Percentiles rank a stretch among this genome's conserved stretches.
phyloP scores from a whole-genome alignment of 2,797 vertebrate species.

The Enteromius fasciolatus region DNA sequence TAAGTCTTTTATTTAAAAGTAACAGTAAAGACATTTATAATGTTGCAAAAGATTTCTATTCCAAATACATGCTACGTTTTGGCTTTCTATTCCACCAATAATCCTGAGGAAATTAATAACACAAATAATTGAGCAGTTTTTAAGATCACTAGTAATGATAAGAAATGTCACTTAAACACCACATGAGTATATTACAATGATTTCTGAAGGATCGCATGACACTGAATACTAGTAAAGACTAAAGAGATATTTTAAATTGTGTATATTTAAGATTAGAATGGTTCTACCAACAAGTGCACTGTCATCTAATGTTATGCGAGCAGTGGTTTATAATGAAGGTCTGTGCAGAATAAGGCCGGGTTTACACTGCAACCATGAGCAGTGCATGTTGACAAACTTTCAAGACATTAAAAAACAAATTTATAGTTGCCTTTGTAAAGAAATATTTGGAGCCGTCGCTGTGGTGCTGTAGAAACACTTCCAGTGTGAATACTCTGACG shows the following conservation, averaged over 20 bases:
- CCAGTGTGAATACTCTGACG: not conserved
- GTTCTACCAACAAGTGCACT: not conserved
- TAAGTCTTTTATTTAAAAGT: not conserved
- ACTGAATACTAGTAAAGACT: not conserved
- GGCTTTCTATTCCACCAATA: not conserved
- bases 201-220: not conserved
- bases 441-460: not conserved
- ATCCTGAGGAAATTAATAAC: not conserved
- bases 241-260: not conserved
- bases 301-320: not conserved
- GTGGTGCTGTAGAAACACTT: not conserved
- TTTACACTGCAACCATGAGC: too few relatives aligned
- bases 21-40: not conserved
- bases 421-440: not conserved
- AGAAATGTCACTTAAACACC: too few relatives aligned
- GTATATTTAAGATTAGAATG: not conserved
- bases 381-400: not conserved
- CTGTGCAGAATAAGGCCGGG: not conserved
- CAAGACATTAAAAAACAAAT: not conserved
- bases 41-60: not conserved
- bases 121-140: not conserved
- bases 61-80: not conserved
- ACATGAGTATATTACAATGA: not conserved
- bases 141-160: not conserved
- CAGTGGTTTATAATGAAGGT: conserved; percentile 7